Conservation (phyloP, 2,113 vertebrate species). For the Pseudorhombus dupliciocellatus region DNA sequence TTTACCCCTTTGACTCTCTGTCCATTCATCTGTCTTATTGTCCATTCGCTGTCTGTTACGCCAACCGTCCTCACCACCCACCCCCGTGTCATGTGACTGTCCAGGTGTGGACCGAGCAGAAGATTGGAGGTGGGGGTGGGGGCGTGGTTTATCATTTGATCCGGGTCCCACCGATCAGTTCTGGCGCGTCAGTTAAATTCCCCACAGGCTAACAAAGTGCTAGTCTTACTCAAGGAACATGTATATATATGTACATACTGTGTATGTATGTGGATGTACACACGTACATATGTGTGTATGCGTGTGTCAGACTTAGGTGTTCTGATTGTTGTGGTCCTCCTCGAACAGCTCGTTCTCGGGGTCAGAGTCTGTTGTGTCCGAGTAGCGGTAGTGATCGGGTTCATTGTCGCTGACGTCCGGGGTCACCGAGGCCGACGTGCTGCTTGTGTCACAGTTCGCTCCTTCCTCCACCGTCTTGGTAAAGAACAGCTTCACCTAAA, state of each 20-base stretch:
- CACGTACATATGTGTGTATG: not conserved
- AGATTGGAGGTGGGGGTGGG: not conserved
- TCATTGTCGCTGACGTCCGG: slow-evolving; percentile 99
- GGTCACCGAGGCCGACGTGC: slow-evolving; percentile 93
- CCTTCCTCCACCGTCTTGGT: slow-evolving; percentile 97
- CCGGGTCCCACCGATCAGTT: slow-evolving; percentile 38
- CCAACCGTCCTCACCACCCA: slow-evolving; percentile 6
- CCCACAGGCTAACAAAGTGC: not conserved
- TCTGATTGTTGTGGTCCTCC: slow-evolving; percentile 94
- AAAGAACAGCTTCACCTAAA: slow-evolving; percentile 94
- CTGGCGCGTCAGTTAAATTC: slow-evolving; percentile 13
- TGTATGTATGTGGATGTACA: not conserved
- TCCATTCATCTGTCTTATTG: slow-evolving; percentile 43
- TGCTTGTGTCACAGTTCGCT: slow-evolving; percentile 91
- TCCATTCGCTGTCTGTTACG: not conserved
- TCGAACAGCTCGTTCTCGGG: slow-evolving; percentile 96
- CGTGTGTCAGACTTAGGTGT: slow-evolving; percentile 95
- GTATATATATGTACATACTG: slow-evolving; percentile 1
- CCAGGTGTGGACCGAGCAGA: slow-evolving; percentile 42
- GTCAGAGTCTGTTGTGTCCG: slow-evolving; percentile 98
- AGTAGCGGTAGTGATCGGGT: slow-evolving; percentile 98
- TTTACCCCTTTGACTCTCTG: slow-evolving; percentile 39
- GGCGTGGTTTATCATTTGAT: not conserved
- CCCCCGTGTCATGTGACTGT: slow-evolving; percentile 59
- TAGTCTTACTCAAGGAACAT: slow-evolving; percentile 9